phyloP scores from a whole-genome alignment of 2,797 vertebrate genomes.

The Corythornis leucogaster region DNA sequence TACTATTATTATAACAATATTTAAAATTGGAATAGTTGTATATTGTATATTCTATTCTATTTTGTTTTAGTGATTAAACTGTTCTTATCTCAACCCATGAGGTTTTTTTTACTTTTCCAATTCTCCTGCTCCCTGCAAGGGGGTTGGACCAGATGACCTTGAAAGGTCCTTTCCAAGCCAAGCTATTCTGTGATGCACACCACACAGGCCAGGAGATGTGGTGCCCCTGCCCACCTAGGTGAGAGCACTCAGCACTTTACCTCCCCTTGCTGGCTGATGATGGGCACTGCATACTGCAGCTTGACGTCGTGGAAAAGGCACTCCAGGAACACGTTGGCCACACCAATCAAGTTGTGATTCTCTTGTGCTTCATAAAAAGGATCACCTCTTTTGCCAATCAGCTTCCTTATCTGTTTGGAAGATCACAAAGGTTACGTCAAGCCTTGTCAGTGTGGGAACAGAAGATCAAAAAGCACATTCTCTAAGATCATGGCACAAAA shows the following conservation, averaged over 20 bases:
- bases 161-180: not conserved
- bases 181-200: not conserved
- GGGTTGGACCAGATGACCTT: not conserved
- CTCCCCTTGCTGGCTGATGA: conserved; percentile 99
- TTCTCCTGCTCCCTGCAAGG: not conserved
- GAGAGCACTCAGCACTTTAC: conserved; percentile 69
- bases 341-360: conserved; percentile 97
- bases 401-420: conserved; percentile 80
- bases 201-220: too few relatives aligned
- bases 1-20: not conserved
- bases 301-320: conserved; percentile 94
- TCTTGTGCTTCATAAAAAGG: conserved; percentile 97
- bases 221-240: accelerated
- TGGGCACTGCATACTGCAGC: conserved; percentile 95
- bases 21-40: not conserved
- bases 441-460: not conserved
- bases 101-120: not conserved
- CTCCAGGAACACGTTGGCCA: conserved; percentile 96
- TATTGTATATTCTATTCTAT: not conserved
- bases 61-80: not conserved
- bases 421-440: not conserved
- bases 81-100: not conserved
- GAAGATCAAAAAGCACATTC: not conserved
- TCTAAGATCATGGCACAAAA: not conserved
- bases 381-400: conserved; percentile 85